A percentile compares a stretch with the other conserved stretches of the same genome.
phyloP scores from a whole-genome alignment of 2,113 vertebrate genomes.

The Pelecanoides urinatrix region DNA sequence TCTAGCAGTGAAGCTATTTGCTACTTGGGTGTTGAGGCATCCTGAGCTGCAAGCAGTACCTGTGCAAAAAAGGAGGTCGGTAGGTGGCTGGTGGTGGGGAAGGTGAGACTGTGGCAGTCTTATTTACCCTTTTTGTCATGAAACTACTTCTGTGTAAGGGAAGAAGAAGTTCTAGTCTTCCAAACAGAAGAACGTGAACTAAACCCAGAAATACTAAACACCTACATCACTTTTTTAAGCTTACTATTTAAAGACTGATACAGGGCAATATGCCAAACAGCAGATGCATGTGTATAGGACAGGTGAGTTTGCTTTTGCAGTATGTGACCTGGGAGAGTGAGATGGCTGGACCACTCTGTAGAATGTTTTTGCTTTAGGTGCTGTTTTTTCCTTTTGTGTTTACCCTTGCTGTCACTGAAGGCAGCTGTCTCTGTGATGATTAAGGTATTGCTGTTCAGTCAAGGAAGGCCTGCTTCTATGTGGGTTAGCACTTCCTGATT shows the following conservation, averaged over 20 bases:
- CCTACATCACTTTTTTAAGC: background rate
- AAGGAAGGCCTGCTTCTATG: background rate
- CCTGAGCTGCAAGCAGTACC: background rate
- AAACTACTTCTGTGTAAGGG: background rate
- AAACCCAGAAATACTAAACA: background rate
- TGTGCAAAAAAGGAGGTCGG: background rate
- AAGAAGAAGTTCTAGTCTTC: background rate
- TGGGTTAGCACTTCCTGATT: background rate
- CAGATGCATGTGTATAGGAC: background rate
- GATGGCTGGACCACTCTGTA: background rate
- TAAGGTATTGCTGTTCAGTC: background rate
- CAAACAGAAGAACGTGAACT: background rate
- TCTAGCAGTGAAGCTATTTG: background rate
- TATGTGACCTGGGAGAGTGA: background rate
- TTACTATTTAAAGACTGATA: background rate
- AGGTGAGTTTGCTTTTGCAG: background rate
- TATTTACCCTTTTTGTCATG: background rate
- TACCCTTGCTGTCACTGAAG: background rate
- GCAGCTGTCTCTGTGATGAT: fast-evolving
- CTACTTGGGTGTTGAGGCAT: background rate
- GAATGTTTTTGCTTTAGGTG: background rate
- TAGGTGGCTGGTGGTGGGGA: background rate
- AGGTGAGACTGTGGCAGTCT: background rate
- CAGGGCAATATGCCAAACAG: background rate
- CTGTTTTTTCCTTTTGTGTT: background rate